Conservation (phyloP, 2,797 vertebrate species). For the Brachyalestes nurse region DNA sequence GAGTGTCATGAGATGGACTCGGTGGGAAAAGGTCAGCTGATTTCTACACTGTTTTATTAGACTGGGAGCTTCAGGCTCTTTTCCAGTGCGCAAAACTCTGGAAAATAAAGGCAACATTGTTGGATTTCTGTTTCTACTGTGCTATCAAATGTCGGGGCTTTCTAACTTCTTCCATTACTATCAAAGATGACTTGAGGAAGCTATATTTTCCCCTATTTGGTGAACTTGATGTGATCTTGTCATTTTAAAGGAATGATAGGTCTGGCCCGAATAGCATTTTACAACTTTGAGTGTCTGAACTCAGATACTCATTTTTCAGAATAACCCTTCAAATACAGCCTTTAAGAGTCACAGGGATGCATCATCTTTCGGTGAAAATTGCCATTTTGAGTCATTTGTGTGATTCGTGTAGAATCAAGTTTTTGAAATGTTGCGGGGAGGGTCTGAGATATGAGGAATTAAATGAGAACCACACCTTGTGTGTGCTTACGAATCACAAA, state of each 20-base stretch:
- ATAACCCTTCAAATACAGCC: too few species aligned
- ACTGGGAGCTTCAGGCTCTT: slow-evolving; percentile 7
- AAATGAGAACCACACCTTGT: too few species aligned
- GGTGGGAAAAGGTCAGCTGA: slow-evolving; percentile 20
- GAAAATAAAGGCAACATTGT: slow-evolving; percentile 12
- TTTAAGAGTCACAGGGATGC: too few species aligned
- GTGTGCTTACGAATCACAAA: too few species aligned
- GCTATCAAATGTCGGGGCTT: not conserved
- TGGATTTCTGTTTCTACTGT: not conserved
- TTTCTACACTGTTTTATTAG: slow-evolving; percentile 43
- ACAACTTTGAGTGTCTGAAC: too few species aligned
- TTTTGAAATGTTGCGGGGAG: too few species aligned
- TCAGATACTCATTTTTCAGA: too few species aligned
- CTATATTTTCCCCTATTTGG: not conserved
- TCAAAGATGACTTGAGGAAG: not conserved
- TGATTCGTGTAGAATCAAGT: too few species aligned
- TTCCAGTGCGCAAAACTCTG: not conserved
- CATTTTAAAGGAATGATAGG: not conserved
- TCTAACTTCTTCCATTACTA: not conserved
- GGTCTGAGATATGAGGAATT: too few species aligned
- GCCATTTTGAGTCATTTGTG: too few species aligned
- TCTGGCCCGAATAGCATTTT: too few species aligned
- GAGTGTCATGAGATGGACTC: slow-evolving; percentile 15
- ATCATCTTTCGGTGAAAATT: too few species aligned
- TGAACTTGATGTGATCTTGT: not conserved